Evolutionary conservation across 2,888 invertebrate genomes (phyloP).

Genomic region (Philereme vetulata): DNA sequence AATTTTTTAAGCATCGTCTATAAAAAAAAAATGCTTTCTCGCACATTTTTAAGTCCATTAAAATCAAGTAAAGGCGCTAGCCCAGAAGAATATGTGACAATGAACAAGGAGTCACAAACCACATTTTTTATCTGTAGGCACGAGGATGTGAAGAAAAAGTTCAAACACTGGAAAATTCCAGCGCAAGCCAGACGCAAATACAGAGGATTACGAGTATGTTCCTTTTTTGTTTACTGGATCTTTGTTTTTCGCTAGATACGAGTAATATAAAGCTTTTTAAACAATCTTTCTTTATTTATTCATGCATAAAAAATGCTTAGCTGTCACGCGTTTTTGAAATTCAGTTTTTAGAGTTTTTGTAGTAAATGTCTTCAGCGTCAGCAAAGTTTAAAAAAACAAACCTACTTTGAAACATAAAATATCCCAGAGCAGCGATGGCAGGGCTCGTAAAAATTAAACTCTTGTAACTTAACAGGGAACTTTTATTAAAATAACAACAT

Average conservation of each 20-base stretch:
- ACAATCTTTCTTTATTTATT: not conserved
- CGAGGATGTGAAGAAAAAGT: conserved; percentile 21
- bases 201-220: conserved; percentile 20
- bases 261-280: conserved; percentile 10
- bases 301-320: no score
- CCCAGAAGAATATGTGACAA: conserved; percentile 30
- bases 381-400: conserved; percentile 2
- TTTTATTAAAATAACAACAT: conserved; percentile 83
- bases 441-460: conserved; percentile 75
- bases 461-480: conserved; percentile 68
- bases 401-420: conserved; percentile 54
- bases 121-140: conserved; percentile 22
- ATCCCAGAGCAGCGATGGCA: conserved; percentile 63
- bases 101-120: conserved; percentile 21
- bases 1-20: no score
- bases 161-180: conserved; percentile 28
- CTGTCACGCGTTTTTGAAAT: no score
- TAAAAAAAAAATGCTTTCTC: no score
- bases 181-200: conserved; percentile 27
- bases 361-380: no score
- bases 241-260: conserved; percentile 16
- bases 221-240: conserved; percentile 12
- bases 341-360: no score
- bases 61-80: not conserved
- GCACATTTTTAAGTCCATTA: no score